Percentiles rank a stretch among this genome's conserved stretches.
These are phyloP conservation scores for Hylomyscus alleni DNA, from an alignment of 2,797 vertebrate species.

Conservation along the genomic window DNA sequence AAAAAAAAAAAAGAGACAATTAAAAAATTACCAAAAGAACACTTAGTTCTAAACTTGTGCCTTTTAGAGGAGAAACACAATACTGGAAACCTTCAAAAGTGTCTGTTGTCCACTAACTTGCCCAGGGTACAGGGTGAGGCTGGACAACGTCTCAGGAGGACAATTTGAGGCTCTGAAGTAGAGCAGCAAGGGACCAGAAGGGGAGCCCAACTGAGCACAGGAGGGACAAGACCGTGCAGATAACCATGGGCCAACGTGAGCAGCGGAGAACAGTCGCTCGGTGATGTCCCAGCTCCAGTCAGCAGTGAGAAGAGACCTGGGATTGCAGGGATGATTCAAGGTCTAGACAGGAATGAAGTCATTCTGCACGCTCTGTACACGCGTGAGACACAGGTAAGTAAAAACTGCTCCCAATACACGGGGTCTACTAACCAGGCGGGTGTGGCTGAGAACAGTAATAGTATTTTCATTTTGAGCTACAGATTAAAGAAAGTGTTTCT, in stretches of 20 bases:
- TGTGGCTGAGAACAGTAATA: neutral
- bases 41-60: neutral
- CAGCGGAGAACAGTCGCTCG: fast-evolving
- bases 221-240: neutral
- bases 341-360: neutral
- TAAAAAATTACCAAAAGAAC: neutral
- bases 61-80: too few relatives aligned
- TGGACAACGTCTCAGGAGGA: neutral
- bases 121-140: neutral
- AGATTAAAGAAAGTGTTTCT: neutral
- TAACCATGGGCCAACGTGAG: fast-evolving
- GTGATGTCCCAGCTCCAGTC: neutral
- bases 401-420: neutral
- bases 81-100: neutral
- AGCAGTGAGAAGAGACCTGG: neutral
- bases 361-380: neutral
- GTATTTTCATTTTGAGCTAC: neutral
- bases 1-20: neutral
- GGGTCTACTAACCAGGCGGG: neutral
- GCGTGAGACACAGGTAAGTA: too few relatives aligned
- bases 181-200: too few relatives aligned
- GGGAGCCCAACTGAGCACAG: neutral
- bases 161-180: neutral
- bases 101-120: neutral
- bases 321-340: neutral